A percentile compares a stretch with the other conserved stretches of the same genome.
Conservation (phyloP, 2,113 vertebrate genomes). For the Sphaerodactylus townsendi region DNA sequence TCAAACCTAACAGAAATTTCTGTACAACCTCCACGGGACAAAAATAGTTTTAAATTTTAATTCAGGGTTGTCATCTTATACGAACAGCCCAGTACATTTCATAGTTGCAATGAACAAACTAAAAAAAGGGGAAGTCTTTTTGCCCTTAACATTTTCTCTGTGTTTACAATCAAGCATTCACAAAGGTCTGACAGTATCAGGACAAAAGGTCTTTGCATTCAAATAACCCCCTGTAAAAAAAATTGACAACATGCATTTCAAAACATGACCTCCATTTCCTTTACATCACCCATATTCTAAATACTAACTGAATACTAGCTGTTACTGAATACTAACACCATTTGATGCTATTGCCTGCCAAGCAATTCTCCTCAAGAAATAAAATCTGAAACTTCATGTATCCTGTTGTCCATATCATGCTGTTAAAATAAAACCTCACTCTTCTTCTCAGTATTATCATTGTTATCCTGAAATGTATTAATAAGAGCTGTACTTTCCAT, state of each 20-base stretch:
- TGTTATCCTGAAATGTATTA: neutral
- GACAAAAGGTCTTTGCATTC: neutral
- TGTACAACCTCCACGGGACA: neutral
- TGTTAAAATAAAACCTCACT: neutral
- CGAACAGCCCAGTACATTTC: neutral
- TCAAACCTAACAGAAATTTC: neutral
- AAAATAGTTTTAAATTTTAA: neutral
- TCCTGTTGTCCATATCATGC: neutral
- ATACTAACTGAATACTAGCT: too few relatives aligned
- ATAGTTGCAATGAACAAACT: neutral
- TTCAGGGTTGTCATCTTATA: neutral
- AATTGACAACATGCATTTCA: neutral
- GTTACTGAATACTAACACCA: neutral
- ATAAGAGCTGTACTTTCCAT: neutral
- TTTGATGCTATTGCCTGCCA: neutral
- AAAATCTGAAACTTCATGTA: neutral
- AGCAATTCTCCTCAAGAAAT: neutral
- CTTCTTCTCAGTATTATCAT: constrained; percentile 13
- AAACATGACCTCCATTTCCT: neutral
- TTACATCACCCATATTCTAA: neutral
- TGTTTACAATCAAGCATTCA: accelerated
- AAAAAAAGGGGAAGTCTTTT: neutral
- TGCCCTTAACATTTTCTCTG: neutral
- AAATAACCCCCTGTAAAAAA: neutral
- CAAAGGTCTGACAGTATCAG: neutral